Conservation (phyloP, 2,113 vertebrate genomes). For the Psephotus haematonotus region DNA sequence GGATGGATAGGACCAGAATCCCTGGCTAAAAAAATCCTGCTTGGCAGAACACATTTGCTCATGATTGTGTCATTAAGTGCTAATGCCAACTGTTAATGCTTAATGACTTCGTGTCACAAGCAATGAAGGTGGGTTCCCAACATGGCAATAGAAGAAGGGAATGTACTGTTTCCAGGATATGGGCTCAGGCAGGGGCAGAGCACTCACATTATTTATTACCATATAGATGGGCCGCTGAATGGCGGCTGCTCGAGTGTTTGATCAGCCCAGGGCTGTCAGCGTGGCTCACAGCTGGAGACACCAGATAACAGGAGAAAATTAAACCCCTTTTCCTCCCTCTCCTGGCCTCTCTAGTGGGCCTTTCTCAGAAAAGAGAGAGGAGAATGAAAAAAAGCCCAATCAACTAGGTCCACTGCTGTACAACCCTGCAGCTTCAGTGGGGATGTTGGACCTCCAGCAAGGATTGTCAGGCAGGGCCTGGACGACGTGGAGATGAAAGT, state of each 20-base stretch:
- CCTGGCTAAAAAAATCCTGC: neutral
- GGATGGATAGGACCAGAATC: neutral
- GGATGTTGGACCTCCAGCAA: neutral
- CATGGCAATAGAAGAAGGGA: neutral
- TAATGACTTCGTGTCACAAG: neutral
- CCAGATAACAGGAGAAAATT: neutral
- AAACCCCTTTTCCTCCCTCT: neutral
- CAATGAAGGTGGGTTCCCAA: neutral
- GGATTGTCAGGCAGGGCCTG: neutral
- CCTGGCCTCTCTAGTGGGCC: neutral
- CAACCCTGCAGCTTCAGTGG: rapidly evolving
- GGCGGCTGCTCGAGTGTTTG: neutral
- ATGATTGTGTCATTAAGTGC: neutral
- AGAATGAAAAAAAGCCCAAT: neutral
- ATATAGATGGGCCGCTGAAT: neutral
- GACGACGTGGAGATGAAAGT: neutral
- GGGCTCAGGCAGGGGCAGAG: neutral
- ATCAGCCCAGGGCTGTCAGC: neutral
- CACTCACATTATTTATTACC: neutral
- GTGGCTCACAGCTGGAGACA: neutral
- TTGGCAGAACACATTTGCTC: neutral
- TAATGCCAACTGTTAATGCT: neutral
- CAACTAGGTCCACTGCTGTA: neutral
- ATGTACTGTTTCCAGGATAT: neutral
- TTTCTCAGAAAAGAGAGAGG: neutral